Evolutionary conservation across 2,797 vertebrate genomes (phyloP).

Genomic region (Emys orbicularis): DNA sequence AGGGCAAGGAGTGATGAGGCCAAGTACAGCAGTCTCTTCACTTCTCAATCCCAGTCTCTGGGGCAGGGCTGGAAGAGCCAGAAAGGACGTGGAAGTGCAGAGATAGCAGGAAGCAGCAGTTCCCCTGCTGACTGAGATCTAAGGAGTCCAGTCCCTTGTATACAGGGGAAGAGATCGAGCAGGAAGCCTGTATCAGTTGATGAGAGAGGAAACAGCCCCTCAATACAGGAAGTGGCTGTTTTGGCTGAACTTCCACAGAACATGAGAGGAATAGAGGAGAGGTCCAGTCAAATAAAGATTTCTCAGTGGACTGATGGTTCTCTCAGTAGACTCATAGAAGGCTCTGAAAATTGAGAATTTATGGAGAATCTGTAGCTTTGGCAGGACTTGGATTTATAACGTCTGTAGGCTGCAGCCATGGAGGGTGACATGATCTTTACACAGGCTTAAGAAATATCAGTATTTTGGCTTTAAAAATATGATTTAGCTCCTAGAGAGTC

Average conservation of each 20-base stretch:
- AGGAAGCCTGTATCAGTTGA: constrained; percentile 9
- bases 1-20: background rate
- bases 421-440: background rate
- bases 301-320: background rate
- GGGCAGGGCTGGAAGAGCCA: background rate
- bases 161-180: background rate
- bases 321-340: background rate
- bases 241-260: background rate
- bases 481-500: background rate
- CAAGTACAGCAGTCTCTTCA: background rate
- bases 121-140: background rate
- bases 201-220: background rate
- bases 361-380: background rate
- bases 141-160: background rate
- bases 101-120: fast-evolving
- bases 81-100: background rate
- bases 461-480: background rate
- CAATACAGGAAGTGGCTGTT: constrained; percentile 13
- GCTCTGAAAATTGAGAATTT: background rate
- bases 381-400: background rate
- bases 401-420: background rate
- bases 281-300: background rate
- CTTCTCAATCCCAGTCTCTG: background rate
- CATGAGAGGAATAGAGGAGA: background rate
- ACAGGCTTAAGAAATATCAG: background rate